phyloP scores from a whole-genome alignment of 2,888 invertebrate species.

The Lasioglossum lativentre region DNA sequence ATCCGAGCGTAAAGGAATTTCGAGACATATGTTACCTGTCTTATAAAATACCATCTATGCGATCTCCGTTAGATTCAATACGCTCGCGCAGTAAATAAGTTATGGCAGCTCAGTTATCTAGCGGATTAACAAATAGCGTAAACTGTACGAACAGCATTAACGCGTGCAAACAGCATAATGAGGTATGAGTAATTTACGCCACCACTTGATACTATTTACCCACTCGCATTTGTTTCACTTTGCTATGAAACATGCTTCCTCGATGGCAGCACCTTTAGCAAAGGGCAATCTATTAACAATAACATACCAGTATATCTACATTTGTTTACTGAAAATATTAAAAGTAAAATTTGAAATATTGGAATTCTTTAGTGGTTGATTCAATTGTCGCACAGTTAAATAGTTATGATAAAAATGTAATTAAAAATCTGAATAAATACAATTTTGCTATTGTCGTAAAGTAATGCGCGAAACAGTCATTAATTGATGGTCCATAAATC shows the following conservation, averaged over 20 bases:
- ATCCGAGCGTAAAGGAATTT: conserved; percentile 3
- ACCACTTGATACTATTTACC: background rate
- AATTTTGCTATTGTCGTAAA: too few species aligned
- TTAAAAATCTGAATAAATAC: too few species aligned
- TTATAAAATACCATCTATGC: background rate
- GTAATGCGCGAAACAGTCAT: too few species aligned
- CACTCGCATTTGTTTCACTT: background rate
- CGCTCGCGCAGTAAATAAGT: background rate
- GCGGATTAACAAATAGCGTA: background rate
- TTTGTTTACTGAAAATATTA: background rate
- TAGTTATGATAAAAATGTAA: too few species aligned
- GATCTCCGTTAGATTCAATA: background rate
- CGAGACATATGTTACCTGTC: background rate
- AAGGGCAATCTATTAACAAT: background rate
- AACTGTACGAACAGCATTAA: background rate
- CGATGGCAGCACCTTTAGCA: background rate
- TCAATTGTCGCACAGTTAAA: too few species aligned
- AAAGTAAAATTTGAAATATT: background rate
- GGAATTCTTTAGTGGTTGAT: too few species aligned
- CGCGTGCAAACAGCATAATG: background rate
- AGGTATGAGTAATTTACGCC: background rate
- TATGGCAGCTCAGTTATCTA: background rate
- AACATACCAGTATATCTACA: too few species aligned
- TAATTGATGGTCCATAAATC: too few species aligned
- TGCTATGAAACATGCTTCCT: background rate